These are phyloP conservation scores for Philopotamus ludificatus DNA, from an alignment of 1,140 invertebrate genomes.

Conservation along the genomic window DNA sequence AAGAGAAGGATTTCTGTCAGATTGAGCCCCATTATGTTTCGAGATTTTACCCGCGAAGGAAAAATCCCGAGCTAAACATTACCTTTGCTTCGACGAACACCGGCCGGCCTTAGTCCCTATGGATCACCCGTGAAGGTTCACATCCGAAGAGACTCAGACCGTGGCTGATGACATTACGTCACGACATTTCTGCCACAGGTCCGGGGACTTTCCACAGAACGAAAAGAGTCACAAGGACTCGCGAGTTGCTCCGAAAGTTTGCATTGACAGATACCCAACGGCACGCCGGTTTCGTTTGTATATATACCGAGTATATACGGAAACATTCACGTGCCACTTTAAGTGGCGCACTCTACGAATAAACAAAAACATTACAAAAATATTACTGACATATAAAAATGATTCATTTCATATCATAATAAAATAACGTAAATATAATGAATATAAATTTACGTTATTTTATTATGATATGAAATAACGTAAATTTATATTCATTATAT, in stretches of 20 bases:
- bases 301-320: neutral
- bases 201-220: slow-evolving; percentile 43
- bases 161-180: slow-evolving; percentile 31
- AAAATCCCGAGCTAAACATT: slow-evolving; percentile 32
- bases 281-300: neutral
- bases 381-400: too few species aligned
- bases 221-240: slow-evolving; percentile 14
- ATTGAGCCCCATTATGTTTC: slow-evolving; percentile 42
- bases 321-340: neutral
- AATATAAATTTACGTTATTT: too few species aligned
- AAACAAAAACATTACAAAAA: too few species aligned
- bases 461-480: too few species aligned
- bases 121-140: slow-evolving; percentile 30
- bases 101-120: slow-evolving; percentile 11
- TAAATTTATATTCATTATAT: too few species aligned
- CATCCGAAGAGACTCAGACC: slow-evolving; percentile 19
- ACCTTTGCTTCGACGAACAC: slow-evolving; percentile 37
- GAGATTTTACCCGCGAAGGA: neutral
- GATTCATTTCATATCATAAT: too few species aligned
- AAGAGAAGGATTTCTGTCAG: slow-evolving; percentile 27
- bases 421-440: too few species aligned
- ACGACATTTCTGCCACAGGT: slow-evolving; percentile 41
- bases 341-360: too few species aligned
- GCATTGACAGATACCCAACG: slow-evolving; percentile 29
- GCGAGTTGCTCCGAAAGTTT: slow-evolving; percentile 39